Base-by-base conservation (phyloP, 2,113 vertebrate genomes). In the Lagopus muta region DNA sequence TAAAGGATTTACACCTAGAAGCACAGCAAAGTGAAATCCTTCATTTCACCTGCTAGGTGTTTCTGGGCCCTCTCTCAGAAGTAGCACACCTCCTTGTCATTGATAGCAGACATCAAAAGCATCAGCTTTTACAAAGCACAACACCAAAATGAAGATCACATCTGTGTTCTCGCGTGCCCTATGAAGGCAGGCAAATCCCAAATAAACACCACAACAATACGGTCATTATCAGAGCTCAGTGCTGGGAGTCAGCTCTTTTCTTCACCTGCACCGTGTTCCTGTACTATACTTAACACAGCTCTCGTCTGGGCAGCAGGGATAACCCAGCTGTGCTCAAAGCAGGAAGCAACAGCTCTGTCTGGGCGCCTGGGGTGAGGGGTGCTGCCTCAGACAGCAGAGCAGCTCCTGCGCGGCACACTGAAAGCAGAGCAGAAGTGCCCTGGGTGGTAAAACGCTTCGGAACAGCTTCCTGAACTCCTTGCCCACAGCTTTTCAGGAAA, bases 381-480 rank as follows among this genome's bases (percentile, higher is more conserved):
- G 27, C 27, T 28, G 27, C 27, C 27, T 28, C 27, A 54, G 52
- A 28, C 14, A 54, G 13, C 52, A 6, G 14, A 27, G 28, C 52
- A 54, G 52, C 52, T 54, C 52, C 52, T 1, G 0, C 25, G 11
- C 14, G 2, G 7, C 0, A 0, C 1, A 6, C 22, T 7, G 11
- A 2, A 3, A 0, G 22, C 5, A 16, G 1, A 71, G 9, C 0
- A 28, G 15, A 32, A 27, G 13, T 3, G 2, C 1, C 14, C 32
- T 6, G 4, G 4, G 4, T 7, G 24, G 13, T 1, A 6, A 15
- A 42, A 47, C 21, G 7, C 0, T 3, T 19, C 4, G 13, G 38
- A 16, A 14, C 36, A 30, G 36, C 48, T 1, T 7, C 2, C 20
- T 2, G 8, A 61, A 20, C 13, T 2, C 24, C 32, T 17, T 4